phyloP scores from a whole-genome alignment of 1,140 invertebrate species.

The Rhyzopertha dominica region DNA sequence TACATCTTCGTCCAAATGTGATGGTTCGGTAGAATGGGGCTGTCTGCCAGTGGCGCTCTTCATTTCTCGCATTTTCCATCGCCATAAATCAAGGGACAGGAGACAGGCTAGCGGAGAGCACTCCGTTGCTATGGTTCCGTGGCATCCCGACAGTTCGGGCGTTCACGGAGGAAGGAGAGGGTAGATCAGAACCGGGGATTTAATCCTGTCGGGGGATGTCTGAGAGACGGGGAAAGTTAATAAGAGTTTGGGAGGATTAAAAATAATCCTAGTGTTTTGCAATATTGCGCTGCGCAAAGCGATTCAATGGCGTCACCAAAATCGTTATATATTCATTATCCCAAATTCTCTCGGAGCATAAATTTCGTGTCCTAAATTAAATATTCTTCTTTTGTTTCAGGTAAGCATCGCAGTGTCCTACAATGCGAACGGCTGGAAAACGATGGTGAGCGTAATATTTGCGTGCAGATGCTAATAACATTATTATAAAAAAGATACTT shows the following conservation, averaged over 20 bases:
- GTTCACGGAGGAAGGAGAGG: conserved; percentile 24
- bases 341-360: too few species aligned
- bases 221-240: conserved; percentile 43
- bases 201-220: conserved; percentile 43
- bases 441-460: too few species aligned
- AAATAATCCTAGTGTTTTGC: conserved; percentile 47
- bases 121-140: conserved; percentile 45
- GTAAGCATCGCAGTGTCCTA: conserved; percentile 10
- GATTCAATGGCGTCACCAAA: too few species aligned
- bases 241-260: conserved; percentile 47
- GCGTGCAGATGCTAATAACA: too few species aligned
- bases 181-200: conserved; percentile 44
- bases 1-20: too few species aligned
- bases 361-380: too few species aligned
- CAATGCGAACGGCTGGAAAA: too few species aligned
- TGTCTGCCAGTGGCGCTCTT: conserved; percentile 45
- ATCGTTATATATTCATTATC: too few species aligned
- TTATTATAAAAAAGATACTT: too few species aligned
- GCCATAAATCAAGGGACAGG: conserved; percentile 49
- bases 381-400: conserved; percentile 15
- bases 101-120: conserved; percentile 45
- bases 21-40: too few species aligned
- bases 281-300: conserved; percentile 35
- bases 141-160: conserved; percentile 44
- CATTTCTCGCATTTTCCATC: conserved; percentile 49